Base-by-base conservation (phyloP, 1,140 invertebrate species). In the Drosophila mayri region DNA sequence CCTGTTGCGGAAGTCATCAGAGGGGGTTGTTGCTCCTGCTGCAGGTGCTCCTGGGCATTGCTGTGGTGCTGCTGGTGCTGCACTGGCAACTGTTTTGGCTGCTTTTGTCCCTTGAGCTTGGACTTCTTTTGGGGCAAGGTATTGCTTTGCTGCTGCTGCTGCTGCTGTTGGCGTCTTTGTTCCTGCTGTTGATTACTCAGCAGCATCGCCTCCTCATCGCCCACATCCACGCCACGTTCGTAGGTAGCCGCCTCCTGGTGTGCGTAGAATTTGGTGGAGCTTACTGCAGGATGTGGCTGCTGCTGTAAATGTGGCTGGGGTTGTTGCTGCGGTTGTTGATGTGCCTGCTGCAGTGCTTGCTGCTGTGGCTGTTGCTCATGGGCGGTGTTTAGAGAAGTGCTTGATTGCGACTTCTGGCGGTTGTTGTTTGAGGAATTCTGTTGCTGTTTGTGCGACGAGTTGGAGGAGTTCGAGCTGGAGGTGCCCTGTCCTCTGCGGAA, bases 401-500 rank as follows among this genome's bases (percentile, higher is more conserved):
- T 92, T 10, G 91, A 92, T 43, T 92, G 91, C 11, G 91, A 91
- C 74, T 92, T 92, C 47, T 91, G 84, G 16, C 90, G 90, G 74
- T 91, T 92, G 52, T 91, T 92, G 58, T 85, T 88, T 44, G 86
- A 90, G 44, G 47, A 72, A 41, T 86, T 81, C 68, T 87, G 82
- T 30, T 60, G 70, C 32, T 76, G 91, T 67, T 38, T 73, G 54
- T 73, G 70, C 22, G 87, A 90, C 64, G 87, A 80, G 55, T 87
- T 85, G 41, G 85, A 90, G 81, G 85, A 90, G 35, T 80, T 79
- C 30, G 85, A 90, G 79, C 88, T 82, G 60, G 94, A 93, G 92
- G 86, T 82, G 90, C 93, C 90, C 87, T 93, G 94, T 88, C 95
- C 95, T 95, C 95, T 96, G 94, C 95, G 95, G 94, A 96, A 96